phyloP scores from a whole-genome alignment of 2,888 invertebrate genomes.

The Tenthredo mesomela region DNA sequence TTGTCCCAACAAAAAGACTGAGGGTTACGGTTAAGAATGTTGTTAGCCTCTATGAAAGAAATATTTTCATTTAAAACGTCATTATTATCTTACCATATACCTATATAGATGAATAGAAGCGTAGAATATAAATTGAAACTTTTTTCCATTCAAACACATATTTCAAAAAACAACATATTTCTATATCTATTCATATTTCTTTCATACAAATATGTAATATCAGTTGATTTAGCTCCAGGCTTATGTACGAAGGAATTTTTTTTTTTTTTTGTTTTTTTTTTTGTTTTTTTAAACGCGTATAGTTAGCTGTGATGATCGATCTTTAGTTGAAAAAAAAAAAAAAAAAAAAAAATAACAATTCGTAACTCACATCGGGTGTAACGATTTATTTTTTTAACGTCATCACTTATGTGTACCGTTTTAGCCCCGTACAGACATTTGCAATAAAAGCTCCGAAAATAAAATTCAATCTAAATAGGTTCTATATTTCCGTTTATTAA shows the following conservation, averaged over 20 bases:
- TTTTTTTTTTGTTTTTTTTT: neutral
- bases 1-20: slow-evolving; percentile 95
- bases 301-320: neutral
- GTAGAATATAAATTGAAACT: neutral
- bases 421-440: neutral
- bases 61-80: slow-evolving; percentile 42
- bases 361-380: neutral
- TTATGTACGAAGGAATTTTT: neutral
- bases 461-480: slow-evolving; percentile 28
- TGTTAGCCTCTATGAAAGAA: slow-evolving; percentile 89
- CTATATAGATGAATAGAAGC: neutral
- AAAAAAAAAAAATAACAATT: neutral
- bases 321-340: neutral
- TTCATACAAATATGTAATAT: neutral
- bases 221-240: neutral
- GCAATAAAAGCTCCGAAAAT: slow-evolving; percentile 22
- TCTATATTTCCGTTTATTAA: slow-evolving; percentile 27
- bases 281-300: neutral
- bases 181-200: neutral
- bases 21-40: slow-evolving; percentile 95
- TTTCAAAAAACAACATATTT: neutral
- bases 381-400: slow-evolving; percentile 18
- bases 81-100: neutral
- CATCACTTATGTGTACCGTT: neutral
- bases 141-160: neutral